A percentile compares a stretch with the other conserved stretches of the same genome.
phyloP scores from a whole-genome alignment of 2,113 vertebrate genomes.

The Miniopterus natalensis region DNA sequence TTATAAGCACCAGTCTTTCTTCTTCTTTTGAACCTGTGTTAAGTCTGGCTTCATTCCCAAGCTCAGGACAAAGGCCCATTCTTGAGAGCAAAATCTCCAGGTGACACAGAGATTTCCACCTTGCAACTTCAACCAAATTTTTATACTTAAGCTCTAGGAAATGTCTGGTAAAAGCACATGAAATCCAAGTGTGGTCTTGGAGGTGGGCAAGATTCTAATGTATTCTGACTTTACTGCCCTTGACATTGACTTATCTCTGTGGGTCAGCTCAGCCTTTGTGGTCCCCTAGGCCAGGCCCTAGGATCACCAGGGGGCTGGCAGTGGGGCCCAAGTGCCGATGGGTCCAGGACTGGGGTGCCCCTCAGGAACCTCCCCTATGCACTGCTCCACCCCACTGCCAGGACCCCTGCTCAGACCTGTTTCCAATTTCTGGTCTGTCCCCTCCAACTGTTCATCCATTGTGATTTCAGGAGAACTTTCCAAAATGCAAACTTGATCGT shows the following conservation, averaged over 20 bases:
- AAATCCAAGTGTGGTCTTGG: background rate
- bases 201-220: background rate
- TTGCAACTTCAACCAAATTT: constrained; percentile 2
- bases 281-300: background rate
- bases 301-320: background rate
- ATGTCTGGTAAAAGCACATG: background rate
- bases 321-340: background rate
- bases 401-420: background rate
- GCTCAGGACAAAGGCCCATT: constrained; percentile 19
- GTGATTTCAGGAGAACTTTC: background rate
- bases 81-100: background rate
- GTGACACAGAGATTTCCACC: background rate
- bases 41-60: background rate
- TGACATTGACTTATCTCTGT: background rate
- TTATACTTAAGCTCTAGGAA: background rate
- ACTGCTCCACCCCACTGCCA: background rate
- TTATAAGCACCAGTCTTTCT: background rate
- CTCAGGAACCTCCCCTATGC: background rate
- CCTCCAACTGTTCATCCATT: background rate
- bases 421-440: background rate
- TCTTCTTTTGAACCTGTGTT: background rate
- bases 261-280: background rate
- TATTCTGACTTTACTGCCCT: background rate
- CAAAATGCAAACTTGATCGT: background rate
- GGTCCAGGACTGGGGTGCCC: background rate